Percentiles rank a stretch among this genome's conserved stretches.
Conservation (phyloP, 2,797 vertebrate genomes). For the Scleropages formosus region DNA sequence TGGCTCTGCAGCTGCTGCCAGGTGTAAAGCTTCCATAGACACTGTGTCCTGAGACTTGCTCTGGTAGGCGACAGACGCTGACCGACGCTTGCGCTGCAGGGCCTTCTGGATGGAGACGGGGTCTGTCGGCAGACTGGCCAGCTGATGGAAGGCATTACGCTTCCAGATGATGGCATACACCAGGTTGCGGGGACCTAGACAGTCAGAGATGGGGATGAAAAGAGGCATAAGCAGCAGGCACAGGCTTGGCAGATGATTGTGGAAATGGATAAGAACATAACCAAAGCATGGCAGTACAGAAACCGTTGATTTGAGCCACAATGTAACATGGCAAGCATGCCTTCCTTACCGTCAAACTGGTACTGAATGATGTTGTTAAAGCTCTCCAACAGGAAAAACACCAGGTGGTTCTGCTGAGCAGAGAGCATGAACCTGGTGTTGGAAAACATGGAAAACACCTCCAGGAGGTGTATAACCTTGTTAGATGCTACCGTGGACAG, state of each 20-base stretch:
- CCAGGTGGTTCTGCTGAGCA: constrained; percentile 89
- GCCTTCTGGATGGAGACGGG: constrained; percentile 84
- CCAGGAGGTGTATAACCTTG: constrained; percentile 92
- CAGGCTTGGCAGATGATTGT: too few relatives aligned
- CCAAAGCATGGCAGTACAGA: too few relatives aligned
- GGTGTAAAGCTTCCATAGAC: constrained; percentile 94
- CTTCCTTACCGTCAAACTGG: constrained; percentile 89
- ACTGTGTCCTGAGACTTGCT: constrained; percentile 87
- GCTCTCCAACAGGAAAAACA: constrained; percentile 94
- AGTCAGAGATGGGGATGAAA: neutral
- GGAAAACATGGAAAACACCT: constrained; percentile 98
- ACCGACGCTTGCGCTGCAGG: constrained; percentile 84
- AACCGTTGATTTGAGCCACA: too few relatives aligned
- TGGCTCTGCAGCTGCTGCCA: constrained; percentile 90
- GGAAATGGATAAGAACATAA: too few relatives aligned
- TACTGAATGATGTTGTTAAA: constrained; percentile 99
- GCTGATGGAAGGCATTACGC: constrained; percentile 90
- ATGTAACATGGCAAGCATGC: too few relatives aligned
- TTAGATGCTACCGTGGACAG: constrained; percentile 97
- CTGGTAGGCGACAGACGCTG: constrained; percentile 84
- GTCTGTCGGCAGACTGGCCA: constrained; percentile 91
- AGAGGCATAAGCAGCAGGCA: too few relatives aligned
- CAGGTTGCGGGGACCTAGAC: constrained; percentile 80
- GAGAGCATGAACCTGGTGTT: constrained; percentile 95
- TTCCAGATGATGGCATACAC: constrained; percentile 98